A percentile compares a stretch with the other conserved stretches of the same genome.
phyloP scores from a whole-genome alignment of 2,797 vertebrate genomes.

The Catharus ustulatus region DNA sequence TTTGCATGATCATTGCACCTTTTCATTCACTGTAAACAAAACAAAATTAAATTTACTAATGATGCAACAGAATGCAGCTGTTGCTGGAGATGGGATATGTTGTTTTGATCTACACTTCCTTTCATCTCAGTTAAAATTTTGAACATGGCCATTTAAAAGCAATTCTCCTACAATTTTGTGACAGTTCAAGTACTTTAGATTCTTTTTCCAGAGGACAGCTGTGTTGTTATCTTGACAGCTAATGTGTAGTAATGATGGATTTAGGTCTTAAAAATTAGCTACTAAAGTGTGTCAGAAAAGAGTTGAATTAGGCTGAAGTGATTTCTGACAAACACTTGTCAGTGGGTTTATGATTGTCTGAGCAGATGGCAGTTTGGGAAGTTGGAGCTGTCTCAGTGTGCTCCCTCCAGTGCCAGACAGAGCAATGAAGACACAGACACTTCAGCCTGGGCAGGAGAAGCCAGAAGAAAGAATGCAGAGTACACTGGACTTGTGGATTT shows the following conservation, averaged over 20 bases:
- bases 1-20: background rate
- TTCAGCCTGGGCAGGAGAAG: background rate
- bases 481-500: background rate
- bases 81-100: background rate
- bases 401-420: background rate
- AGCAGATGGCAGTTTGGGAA: constrained; percentile 1
- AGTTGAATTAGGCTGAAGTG: constrained; percentile 30
- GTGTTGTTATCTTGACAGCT: background rate
- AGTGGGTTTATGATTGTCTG: background rate
- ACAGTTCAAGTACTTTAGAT: background rate
- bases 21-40: constrained; percentile 18
- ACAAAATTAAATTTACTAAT: constrained; percentile 16
- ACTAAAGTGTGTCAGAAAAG: background rate
- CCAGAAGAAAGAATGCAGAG: background rate
- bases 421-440: background rate
- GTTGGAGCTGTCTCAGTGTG: background rate
- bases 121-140: background rate
- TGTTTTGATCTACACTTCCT: background rate
- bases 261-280: constrained; percentile 13
- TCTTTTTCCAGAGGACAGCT: constrained; percentile 31
- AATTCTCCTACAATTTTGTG: background rate
- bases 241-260: background rate
- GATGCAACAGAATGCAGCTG: constrained; percentile 51
- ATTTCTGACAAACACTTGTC: constrained; percentile 41
- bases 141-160: background rate